Conservation (phyloP, 2,797 vertebrate species). For the Poecilia wingei region DNA sequence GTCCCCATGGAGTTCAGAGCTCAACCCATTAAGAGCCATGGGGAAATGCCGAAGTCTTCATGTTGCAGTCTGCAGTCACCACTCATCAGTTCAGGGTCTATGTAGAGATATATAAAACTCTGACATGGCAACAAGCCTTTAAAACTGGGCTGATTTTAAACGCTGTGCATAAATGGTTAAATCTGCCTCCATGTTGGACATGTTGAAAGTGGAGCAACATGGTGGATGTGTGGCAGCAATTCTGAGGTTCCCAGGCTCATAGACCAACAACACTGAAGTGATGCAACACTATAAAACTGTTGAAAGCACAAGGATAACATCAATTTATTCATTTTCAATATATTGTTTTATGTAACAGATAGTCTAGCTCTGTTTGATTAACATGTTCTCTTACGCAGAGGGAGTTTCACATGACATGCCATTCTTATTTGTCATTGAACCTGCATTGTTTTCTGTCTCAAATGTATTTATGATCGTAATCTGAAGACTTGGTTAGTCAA, state of each 20-base stretch:
- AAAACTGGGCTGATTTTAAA: neutral
- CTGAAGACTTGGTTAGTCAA: neutral
- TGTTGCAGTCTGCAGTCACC: neutral
- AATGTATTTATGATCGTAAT: too few relatives aligned
- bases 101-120: neutral
- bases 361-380: neutral
- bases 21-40: neutral
- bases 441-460: too few relatives aligned
- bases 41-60: neutral
- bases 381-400: neutral
- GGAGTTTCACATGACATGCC: neutral
- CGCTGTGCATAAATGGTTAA: neutral
- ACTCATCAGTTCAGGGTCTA: neutral
- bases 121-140: neutral
- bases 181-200: neutral
- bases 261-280: neutral
- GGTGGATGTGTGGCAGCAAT: neutral
- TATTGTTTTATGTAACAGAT: neutral
- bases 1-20: neutral
- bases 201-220: neutral
- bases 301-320: neutral
- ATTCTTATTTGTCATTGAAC: neutral
- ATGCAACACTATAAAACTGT: neutral
- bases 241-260: neutral
- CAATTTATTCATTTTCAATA: neutral